These are phyloP conservation scores for Hydrozoanthus gracilis DNA, from an alignment of 92 coral and sea anemone species.

Conservation along the genomic window DNA sequence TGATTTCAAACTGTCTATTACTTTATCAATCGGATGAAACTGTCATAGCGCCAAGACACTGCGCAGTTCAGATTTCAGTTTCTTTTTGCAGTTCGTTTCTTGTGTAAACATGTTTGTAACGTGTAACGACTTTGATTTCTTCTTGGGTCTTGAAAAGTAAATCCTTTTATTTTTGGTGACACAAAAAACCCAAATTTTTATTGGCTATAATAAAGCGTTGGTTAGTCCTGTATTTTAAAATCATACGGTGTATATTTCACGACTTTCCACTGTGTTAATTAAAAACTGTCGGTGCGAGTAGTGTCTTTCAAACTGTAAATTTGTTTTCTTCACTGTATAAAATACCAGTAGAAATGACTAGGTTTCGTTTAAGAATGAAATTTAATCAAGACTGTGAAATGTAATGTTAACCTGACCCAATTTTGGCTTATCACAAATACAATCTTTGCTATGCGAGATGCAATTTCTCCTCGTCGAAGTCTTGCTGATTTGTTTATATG, in stretches of 20 bases:
- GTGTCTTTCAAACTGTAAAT: neutral
- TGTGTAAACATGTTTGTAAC: constrained; percentile 38
- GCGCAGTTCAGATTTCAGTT: neutral
- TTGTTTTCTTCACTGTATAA: neutral
- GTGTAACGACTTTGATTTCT: constrained; percentile 20
- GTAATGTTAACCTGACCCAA: neutral
- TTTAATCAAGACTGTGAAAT: neutral
- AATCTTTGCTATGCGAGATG: too few species aligned
- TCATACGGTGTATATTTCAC: neutral
- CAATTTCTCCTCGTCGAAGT: neutral
- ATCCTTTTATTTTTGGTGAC: neutral
- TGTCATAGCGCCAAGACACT: neutral
- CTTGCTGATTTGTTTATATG: constrained; percentile 7
- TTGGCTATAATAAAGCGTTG: too few species aligned
- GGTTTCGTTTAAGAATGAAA: neutral
- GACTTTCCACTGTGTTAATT: constrained; percentile 6
- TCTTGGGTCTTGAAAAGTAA: neutral
- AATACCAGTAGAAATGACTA: neutral
- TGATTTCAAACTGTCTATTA: too few species aligned
- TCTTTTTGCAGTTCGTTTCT: neutral
- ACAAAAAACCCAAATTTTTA: too few species aligned
- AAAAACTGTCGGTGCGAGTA: neutral
- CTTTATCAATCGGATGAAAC: neutral
- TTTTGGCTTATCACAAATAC: too few species aligned
- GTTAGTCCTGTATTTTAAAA: neutral